Evolutionary conservation across 2,888 invertebrate species (phyloP).

Genomic region (Xestia c-nigrum): DNA sequence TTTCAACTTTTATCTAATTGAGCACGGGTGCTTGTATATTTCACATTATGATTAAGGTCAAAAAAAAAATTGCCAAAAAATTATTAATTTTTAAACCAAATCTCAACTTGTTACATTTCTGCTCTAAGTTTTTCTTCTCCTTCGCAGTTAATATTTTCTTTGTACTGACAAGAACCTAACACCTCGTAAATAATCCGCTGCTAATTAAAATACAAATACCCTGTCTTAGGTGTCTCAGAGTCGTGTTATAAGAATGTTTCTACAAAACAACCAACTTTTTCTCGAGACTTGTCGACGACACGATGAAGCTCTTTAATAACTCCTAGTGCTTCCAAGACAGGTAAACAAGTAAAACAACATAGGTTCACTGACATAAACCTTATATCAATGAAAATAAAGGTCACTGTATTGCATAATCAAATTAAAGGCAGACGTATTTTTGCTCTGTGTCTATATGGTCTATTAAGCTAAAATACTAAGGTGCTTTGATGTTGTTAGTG

Average conservation of each 20-base stretch:
- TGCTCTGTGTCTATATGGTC: no score
- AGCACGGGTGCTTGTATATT: no score
- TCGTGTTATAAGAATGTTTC: background rate
- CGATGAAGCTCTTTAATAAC: slow-evolving; percentile 11
- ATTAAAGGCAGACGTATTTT: background rate
- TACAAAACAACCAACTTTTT: background rate
- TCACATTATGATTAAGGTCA: no score
- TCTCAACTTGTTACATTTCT: no score
- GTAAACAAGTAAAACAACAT: slow-evolving; percentile 14
- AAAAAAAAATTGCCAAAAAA: no score
- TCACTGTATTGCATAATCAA: background rate
- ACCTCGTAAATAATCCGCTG: slow-evolving; percentile 1
- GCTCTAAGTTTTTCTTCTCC: no score
- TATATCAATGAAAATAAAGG: background rate
- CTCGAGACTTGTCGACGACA: slow-evolving; percentile 2
- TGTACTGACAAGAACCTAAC: background rate
- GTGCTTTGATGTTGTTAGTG: no score
- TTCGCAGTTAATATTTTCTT: background rate
- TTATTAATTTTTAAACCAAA: no score
- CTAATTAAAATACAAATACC: slow-evolving; percentile 11
- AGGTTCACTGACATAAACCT: background rate
- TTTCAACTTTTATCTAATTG: no score
- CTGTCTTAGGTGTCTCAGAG: background rate
- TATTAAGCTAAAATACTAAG: no score
- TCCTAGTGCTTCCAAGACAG: slow-evolving; percentile 9